Evolutionary conservation across 2,797 vertebrate species (phyloP), one percentile per base, ranked within the genome.

Genomic region (Phrynocephalus vlangalii): DNA sequence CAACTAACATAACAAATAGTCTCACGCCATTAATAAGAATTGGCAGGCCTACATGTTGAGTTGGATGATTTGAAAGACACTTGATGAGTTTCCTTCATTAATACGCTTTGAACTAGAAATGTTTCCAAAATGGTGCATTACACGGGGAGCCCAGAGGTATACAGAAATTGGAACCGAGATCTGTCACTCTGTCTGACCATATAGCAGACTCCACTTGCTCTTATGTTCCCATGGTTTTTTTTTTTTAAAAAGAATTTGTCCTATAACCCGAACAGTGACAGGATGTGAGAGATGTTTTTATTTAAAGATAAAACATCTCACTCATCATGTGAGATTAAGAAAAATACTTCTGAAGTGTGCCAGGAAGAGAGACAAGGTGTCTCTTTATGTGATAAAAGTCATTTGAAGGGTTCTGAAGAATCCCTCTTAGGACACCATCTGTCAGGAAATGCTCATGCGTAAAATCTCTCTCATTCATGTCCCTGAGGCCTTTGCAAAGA

Each of bases 321-420:
- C 3, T 82, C 81, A 81, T 71, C 67, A 70, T 67, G 18, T 50
- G 50, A 24, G n/a, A 13, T 89, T 66, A 80, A 87, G 73, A 78
- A 33, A 90, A 90, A 84, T 60, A 24, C 52, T 71, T 63, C 11
- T 18, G 48, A 90, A 89, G 82, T 79, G n/a, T 15, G 75, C 33
- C 5, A 63, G 50, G 50, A 56, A 83, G 28, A 66, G 30, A 84
- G 71, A 63, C 52, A 88, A 86, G 63, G 9, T 10, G 1, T 86
- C 84, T 0, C 67, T 75, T 4, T 86, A 87, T 90, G 26, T 56
- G 85, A 30, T 84, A 79, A 90, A 91, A 77, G 68, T 3, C 76
- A 89, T 63, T 77, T 38, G 5, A 92, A 93, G 88, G 91, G 73
- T 60, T 85, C 75, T 67, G 1, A 50, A 83, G 0, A 0, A 1